A percentile compares a stretch with the other conserved stretches of the same genome.
Conservation (phyloP, 2,888 invertebrate genomes). For the Mesoligia furuncula region DNA sequence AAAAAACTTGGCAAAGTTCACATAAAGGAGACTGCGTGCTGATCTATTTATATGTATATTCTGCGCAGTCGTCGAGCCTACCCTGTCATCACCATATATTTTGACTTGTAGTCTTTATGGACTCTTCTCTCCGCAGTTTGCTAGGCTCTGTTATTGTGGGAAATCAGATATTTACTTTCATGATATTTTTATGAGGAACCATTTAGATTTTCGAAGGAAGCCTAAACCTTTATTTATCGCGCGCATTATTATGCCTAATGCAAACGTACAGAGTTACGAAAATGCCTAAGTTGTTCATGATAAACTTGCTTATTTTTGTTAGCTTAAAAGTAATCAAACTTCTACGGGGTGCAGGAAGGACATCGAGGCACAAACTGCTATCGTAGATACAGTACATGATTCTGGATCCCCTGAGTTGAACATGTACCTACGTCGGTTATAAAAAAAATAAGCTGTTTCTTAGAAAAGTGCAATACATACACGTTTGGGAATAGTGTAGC, state of each 20-base stretch:
- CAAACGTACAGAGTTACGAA: neutral
- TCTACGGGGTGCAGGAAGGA: neutral
- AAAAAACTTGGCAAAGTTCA: slow-evolving; percentile 62
- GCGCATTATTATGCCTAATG: slow-evolving; percentile 8
- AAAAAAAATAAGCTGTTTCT: neutral
- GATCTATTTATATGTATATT: slow-evolving; percentile 55
- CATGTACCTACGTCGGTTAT: too few relatives aligned
- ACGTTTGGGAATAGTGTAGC: too few relatives aligned
- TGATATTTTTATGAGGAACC: slow-evolving; percentile 44
- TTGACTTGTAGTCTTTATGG: slow-evolving; percentile 49
- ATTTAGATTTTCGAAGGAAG: slow-evolving; percentile 22
- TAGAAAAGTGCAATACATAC: neutral
- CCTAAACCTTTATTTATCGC: slow-evolving; percentile 30
- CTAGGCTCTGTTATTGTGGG: slow-evolving; percentile 32
- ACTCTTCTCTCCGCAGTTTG: slow-evolving; percentile 31
- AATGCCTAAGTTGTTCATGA: too few relatives aligned
- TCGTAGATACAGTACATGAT: neutral
- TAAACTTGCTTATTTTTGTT: neutral
- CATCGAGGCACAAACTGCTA: neutral
- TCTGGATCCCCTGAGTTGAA: neutral
- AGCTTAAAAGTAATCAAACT: neutral
- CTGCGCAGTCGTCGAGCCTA: slow-evolving; percentile 39
- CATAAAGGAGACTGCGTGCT: slow-evolving; percentile 41
- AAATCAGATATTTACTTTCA: slow-evolving; percentile 53
- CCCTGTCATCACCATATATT: slow-evolving; percentile 57